Evolutionary conservation across 1,140 invertebrate genomes (phyloP), one percentile per base, ranked within the genome.

Genomic region (Zaprionus ornatus): DNA sequence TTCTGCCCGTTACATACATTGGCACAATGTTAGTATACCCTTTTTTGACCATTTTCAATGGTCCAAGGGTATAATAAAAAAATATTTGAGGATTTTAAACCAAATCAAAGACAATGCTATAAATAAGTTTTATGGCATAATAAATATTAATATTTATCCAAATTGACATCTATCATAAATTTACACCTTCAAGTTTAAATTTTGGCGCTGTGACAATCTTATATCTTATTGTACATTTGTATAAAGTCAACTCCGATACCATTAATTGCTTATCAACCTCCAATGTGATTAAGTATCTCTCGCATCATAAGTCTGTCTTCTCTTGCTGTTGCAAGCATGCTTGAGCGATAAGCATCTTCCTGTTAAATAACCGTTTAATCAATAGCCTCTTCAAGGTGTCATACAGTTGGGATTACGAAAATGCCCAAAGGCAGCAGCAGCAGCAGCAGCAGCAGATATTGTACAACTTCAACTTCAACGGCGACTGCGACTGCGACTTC

Each of bases 371-470:
- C 17, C 64, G 27, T 13, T 55, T 61, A 55, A 68, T 68, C 50
- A 61, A 74, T 61, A 55, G 35, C 12, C 12, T 7, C 48, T 9
- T 42, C 54, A 68, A 55, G 64, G 48, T 74, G 55, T 73, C 63
- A 60, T 60, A 35, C 56, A 40, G 17, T n/a, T 25, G 23, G 56
- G 56, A 61, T 74, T 68, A 68, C 48, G 64, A 68, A 74, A 61
- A 61, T n/a, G 1, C 19, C 10, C 37, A 42, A 54, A 55, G 29
- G 27, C 13, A 23, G 17, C 45, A 35, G 21, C 27, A 27, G 48
- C 54, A 48, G 27, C 13, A 23, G 17, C 45, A 35, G 21, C 27
- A 27, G 48, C 54, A 48, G 15, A 27, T 6, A 65, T 60, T 48
- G 55, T 32, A 67, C 42, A 69, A 69, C 35, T 64, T 59, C 61